phyloP scores from a whole-genome alignment of 2,113 vertebrate species.

The Scopus umbretta region DNA sequence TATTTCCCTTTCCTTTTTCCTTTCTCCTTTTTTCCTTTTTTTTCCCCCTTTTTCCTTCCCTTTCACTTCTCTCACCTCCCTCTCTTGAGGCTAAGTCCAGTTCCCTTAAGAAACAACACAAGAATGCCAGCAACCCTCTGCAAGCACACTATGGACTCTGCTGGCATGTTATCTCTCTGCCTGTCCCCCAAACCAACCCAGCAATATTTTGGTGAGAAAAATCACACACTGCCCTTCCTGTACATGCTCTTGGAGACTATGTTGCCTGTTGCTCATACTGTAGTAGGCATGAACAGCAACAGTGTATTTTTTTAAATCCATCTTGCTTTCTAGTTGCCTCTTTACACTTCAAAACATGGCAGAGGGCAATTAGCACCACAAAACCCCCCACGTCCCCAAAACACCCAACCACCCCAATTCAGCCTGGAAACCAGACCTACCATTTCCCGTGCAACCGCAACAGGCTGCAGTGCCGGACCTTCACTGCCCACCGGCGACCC shows the following conservation, averaged over 20 bases:
- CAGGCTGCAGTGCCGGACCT: background rate
- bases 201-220: background rate
- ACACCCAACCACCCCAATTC: background rate
- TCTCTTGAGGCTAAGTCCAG: background rate
- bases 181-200: background rate
- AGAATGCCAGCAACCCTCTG: background rate
- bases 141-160: background rate
- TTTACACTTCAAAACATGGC: background rate
- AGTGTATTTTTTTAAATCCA: background rate
- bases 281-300: background rate
- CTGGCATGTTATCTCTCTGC: background rate
- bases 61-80: background rate
- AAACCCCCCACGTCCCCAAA: background rate
- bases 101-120: background rate
- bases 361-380: background rate
- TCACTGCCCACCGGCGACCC: accelerated
- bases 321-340: background rate
- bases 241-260: background rate
- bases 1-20: background rate
- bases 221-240: background rate
- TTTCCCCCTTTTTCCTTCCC: background rate
- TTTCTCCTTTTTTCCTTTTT: too few relatives aligned
- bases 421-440: background rate
- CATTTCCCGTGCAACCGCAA: background rate
- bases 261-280: background rate